Evolutionary conservation across 2,113 vertebrate genomes (phyloP).

Genomic region (Rousettus leschenaultii): DNA sequence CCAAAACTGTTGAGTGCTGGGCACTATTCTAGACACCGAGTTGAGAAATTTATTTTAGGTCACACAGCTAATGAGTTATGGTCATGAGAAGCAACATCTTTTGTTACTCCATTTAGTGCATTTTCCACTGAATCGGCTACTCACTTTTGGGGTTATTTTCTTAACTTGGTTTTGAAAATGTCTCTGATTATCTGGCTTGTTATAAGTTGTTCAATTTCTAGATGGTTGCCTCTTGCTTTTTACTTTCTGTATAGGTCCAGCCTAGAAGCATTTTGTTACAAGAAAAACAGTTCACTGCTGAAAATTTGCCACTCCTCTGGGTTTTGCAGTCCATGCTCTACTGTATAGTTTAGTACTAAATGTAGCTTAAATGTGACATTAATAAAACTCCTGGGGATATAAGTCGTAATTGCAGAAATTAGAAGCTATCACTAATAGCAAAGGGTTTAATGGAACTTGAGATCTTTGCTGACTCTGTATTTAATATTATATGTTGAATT

Average conservation of each 20-base stretch:
- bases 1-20: neutral
- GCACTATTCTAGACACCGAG: neutral
- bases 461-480: neutral
- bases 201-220: neutral
- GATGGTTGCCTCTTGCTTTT: neutral
- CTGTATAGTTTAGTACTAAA: neutral
- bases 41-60: neutral
- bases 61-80: neutral
- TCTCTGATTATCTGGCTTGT: neutral
- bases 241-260: neutral
- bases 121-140: neutral
- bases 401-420: neutral
- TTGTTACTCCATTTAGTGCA: rapidly evolving
- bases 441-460: neutral
- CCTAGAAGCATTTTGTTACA: neutral
- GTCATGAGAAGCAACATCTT: neutral
- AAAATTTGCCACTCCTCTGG: neutral
- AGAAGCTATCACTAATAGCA: neutral
- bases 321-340: neutral
- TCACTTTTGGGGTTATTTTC: neutral
- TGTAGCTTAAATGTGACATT: neutral
- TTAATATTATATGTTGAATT: neutral
- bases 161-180: neutral
- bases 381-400: neutral
- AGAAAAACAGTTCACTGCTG: neutral